These are phyloP conservation scores for Psix sp. DNA, from an alignment of 1,140 invertebrate species.

Conservation along the genomic window DNA sequence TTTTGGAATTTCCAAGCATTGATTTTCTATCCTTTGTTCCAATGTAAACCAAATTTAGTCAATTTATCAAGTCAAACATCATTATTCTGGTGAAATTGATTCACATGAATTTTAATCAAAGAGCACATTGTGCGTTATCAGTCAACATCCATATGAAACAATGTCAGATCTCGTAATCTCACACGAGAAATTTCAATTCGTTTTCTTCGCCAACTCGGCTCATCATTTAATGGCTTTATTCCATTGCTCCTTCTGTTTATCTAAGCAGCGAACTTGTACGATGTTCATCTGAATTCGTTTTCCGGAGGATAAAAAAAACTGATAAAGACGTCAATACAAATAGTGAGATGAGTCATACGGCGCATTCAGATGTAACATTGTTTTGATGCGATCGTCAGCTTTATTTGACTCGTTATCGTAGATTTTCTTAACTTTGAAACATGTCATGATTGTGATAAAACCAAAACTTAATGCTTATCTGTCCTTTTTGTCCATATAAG, in stretches of 20 bases:
- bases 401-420: no score
- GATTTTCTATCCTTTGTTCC: no score
- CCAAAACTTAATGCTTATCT: no score
- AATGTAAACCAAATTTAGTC: background rate
- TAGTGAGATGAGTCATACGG: no score
- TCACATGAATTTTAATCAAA: constrained; percentile 15
- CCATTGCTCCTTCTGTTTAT: background rate
- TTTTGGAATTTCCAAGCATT: no score
- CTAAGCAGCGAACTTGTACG: constrained; percentile 8
- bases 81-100: background rate
- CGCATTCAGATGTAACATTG: no score
- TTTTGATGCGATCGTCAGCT: no score
- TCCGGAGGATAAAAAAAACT: no score
- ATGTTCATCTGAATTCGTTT: constrained; percentile 20
- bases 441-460: no score
- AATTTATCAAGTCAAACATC: background rate
- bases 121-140: constrained; percentile 1
- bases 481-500: no score
- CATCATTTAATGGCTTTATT: background rate
- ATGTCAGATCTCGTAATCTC: constrained; percentile 7
- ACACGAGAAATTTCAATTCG: constrained; percentile 12
- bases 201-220: background rate
- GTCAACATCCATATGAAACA: constrained; percentile 5
- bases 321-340: no score
- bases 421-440: no score